Percentiles rank a stretch among this genome's conserved stretches.
Evolutionary conservation across 2,113 vertebrate species (phyloP).

Genomic region (Scomber scombrus): DNA sequence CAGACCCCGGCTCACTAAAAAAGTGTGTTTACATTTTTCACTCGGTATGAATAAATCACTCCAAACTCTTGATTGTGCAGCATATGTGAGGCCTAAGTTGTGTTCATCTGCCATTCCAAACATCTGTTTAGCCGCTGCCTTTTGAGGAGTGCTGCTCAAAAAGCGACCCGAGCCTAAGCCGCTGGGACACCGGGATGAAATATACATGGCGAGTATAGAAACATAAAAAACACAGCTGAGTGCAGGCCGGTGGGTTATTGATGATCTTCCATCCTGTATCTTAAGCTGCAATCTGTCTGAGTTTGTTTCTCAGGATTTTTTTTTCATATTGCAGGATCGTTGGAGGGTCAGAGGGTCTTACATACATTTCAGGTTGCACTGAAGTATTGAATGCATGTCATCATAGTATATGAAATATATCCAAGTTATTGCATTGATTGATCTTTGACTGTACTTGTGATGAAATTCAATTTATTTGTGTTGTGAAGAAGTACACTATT

Average conservation of each 20-base stretch:
- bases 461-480: background rate
- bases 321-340: conserved; percentile 32
- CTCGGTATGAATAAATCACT: conserved; percentile 71
- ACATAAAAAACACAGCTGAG: conserved; percentile 18
- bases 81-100: conserved; percentile 73
- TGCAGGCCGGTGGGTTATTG: conserved; percentile 43
- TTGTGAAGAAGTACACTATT: too few relatives aligned
- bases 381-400: background rate
- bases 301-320: conserved; percentile 3
- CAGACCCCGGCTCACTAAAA: conserved; percentile 33
- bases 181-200: conserved; percentile 46
- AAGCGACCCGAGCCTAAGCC: conserved; percentile 47
- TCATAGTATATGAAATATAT: too few relatives aligned
- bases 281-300: conserved; percentile 1
- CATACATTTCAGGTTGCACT: background rate
- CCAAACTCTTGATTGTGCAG: conserved; percentile 52
- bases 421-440: background rate
- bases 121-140: conserved; percentile 69
- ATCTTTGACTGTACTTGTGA: background rate
- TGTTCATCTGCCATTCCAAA: conserved; percentile 74
- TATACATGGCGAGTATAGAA: conserved; percentile 52
- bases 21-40: conserved; percentile 74
- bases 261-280: conserved; percentile 27
- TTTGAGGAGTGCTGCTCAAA: conserved; percentile 33
- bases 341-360: background rate